Conservation (phyloP, 2,797 vertebrate species). For the Austrolebias charrua region DNA sequence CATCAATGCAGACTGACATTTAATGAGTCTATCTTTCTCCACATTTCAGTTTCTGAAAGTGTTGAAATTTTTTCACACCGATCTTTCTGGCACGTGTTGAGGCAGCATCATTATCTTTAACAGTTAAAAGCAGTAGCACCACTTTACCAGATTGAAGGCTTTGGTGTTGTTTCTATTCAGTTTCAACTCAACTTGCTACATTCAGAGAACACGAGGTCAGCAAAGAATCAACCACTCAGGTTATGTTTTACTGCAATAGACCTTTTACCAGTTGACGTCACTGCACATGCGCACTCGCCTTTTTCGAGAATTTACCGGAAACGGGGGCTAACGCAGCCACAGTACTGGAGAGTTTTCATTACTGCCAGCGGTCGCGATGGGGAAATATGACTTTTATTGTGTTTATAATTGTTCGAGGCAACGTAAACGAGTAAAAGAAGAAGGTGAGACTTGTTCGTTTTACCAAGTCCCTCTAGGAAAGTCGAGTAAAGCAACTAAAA, state of each 20-base stretch:
- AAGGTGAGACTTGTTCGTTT: too few species aligned
- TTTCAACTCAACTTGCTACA: not conserved
- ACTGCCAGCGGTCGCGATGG: too few species aligned
- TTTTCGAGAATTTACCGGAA: too few species aligned
- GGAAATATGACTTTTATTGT: too few species aligned
- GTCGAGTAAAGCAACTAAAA: too few species aligned
- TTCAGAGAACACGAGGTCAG: not conserved
- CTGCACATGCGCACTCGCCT: too few species aligned
- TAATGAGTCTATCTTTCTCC: conserved; percentile 29
- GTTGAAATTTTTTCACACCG: conserved; percentile 29
- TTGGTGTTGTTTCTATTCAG: conserved; percentile 4
- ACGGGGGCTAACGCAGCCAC: too few species aligned
- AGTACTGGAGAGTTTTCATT: too few species aligned
- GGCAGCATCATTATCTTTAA: conserved; percentile 40
- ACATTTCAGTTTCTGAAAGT: conserved; percentile 24
- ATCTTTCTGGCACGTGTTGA: conserved; percentile 26
- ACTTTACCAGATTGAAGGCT: conserved; percentile 5
- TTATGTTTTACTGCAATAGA: not conserved
- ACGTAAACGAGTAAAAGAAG: too few species aligned
- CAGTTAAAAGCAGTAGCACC: not conserved
- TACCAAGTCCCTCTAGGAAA: too few species aligned
- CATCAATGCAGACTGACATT: conserved; percentile 33
- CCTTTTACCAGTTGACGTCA: too few species aligned
- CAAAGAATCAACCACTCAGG: not conserved
- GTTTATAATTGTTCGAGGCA: too few species aligned